Base-by-base conservation (phyloP, 2,888 invertebrate species). In the Macrosiphum euphorbiae region DNA sequence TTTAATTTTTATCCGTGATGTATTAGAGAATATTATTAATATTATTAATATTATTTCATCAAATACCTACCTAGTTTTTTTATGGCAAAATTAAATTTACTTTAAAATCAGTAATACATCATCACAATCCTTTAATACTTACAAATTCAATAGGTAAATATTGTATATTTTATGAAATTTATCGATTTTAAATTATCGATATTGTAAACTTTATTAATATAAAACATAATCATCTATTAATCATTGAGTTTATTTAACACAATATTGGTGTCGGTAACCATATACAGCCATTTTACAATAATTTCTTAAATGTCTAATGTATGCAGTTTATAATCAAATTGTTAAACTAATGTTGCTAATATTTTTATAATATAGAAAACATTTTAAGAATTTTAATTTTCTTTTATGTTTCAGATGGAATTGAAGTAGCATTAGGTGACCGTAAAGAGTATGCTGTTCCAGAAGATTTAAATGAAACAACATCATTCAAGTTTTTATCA, bases 401-500 rank as follows among this genome's bases (percentile, higher is more conserved):
- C 2, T 50, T 58, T 85, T 87, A 28, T 50, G 16, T 87, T 94
- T 94, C 41, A 94, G 94, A 94, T 92, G 88, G 92, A 41, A 61
- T 92, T 87, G 90, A 94, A 94, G 94, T 94, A 44, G 91, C 91
- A 44, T 88, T 94, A 35, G 91, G 91, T n/a, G 91, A 94, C 78
- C 78, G 94, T 26, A 92, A 94, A 55, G 92, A 94, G 44, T 89
- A 94, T 61, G 92, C 92, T 28, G 88, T 92, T 85, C 92, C 91
- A 55, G 92, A 94, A 91, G 94, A 92, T 84, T 94, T 94, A 93
- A 94, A 95, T 86, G 94, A 95, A 35, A 96, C 95, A 50, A 95
- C 97, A 16, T 96, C 98, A 24, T 98, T 98, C 95, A 96, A 97
- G 95, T 96, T 98, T 67, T 96, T 98, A 94, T 97, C 97, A 95